Conservation (phyloP, 2,888 invertebrate species). For the Synergus laeviventris region DNA sequence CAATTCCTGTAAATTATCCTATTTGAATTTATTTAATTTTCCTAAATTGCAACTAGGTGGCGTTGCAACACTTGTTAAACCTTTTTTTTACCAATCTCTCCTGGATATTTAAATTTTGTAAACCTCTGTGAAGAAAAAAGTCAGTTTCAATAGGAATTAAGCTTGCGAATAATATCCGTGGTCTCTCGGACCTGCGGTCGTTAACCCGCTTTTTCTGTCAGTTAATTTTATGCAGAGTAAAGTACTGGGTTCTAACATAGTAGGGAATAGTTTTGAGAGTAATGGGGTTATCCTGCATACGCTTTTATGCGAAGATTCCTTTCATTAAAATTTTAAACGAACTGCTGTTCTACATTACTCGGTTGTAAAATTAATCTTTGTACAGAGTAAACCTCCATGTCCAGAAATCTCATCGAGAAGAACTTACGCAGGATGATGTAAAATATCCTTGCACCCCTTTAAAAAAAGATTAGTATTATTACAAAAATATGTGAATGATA, state of each 20-base stretch:
- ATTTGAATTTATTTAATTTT: no score
- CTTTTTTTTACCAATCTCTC: neutral
- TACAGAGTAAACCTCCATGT: neutral
- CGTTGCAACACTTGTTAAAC: no score
- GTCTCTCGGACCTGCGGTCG: conserved; percentile 7
- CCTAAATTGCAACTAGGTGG: no score
- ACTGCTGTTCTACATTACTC: conserved; percentile 50
- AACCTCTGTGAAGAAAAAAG: neutral
- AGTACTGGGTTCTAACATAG: conserved; percentile 42
- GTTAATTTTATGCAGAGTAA: conserved; percentile 46
- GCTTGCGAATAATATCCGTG: conserved; percentile 7
- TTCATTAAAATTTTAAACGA: conserved; percentile 61
- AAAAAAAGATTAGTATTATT: neutral
- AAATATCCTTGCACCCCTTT: neutral
- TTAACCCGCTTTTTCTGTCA: conserved; percentile 43
- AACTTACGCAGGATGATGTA: neutral
- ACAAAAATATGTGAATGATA: no score
- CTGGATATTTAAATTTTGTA: neutral
- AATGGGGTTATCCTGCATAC: conserved; percentile 58
- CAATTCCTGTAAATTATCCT: neutral
- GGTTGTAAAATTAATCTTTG: conserved; percentile 54
- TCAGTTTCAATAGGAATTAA: neutral
- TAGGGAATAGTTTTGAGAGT: conserved; percentile 51
- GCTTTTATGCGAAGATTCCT: conserved; percentile 54
- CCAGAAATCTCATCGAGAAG: no score